Evolutionary conservation across 2,797 vertebrate species (phyloP).

Genomic region (Margarornis squamiger): DNA sequence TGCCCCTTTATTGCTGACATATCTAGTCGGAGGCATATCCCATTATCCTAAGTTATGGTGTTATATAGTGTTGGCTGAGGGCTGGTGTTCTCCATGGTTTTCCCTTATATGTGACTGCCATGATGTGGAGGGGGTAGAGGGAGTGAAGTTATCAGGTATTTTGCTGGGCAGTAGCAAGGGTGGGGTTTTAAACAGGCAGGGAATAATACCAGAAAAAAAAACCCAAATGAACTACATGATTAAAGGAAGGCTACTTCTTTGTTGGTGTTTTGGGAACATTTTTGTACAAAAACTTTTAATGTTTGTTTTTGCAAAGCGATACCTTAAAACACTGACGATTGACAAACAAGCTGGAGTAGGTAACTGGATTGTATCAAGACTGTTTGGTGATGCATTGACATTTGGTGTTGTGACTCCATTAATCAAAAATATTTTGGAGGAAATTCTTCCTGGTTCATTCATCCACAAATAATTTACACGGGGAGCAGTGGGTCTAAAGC

Average conservation of each 20-base stretch:
- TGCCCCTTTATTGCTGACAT: neutral
- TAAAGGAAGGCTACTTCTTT: neutral
- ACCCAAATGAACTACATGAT: neutral
- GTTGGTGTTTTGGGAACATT: neutral
- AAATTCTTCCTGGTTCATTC: constrained; percentile 34
- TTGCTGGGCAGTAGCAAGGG: neutral
- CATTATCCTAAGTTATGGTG: neutral
- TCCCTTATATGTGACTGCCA: neutral
- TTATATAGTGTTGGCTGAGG: neutral
- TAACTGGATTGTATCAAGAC: neutral
- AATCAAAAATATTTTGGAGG: constrained; percentile 44
- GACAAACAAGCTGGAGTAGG: constrained; percentile 4
- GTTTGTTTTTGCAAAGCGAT: neutral
- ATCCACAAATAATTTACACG: constrained; percentile 44
- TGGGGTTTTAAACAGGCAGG: neutral
- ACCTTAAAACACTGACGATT: neutral
- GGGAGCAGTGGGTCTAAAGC: constrained; percentile 39
- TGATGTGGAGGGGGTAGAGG: neutral
- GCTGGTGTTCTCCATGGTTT: neutral
- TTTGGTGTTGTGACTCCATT: constrained; percentile 41
- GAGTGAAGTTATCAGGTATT: neutral
- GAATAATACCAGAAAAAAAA: neutral
- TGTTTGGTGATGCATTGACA: constrained; percentile 39
- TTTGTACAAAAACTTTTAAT: neutral
- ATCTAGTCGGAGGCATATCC: neutral